Evolutionary conservation across 2,797 vertebrate species (phyloP), one percentile per base, ranked within the genome.

Genomic region (Garrulus glandarius): DNA sequence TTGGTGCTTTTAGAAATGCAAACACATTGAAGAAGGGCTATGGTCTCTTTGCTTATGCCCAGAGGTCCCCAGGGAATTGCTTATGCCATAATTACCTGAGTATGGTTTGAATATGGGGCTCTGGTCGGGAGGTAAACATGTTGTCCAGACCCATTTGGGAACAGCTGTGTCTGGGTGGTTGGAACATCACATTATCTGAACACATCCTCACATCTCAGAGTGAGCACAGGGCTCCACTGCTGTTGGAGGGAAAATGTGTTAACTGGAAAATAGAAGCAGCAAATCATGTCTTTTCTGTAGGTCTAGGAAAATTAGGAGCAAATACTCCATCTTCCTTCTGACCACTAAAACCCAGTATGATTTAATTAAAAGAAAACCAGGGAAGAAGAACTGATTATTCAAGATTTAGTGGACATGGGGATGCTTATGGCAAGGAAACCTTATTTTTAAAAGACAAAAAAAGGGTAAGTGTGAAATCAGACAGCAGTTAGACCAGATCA

Each of bases 1-100:
- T 95, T 84, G 89, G 39, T 74, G 84, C 96, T 96, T 97, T 97
- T 56, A 90, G 71, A 91, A 96, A 97, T 50, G 80, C 95, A 95
- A 83, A 83, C 16, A 0, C 37, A 63, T 70, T 4, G 29, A 47
- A 84, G 49, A 91, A 90, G 77, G 77, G 93, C 95, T 63, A 74
- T 16, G 82, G 76, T 70, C 81, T 94, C 94, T 94, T 60, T 96
- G 67, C 90, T 97, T 96, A 91, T 50, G 76, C 56, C 67, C 87
- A 55, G 67, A 63, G 79, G 49, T 55, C 75, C 68, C 69, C 67
- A 61, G 89, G 76, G 87, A 95, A 95, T 91, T 34, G 74, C 49
- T 92, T 92, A 95, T 96, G 75, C 90, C 87, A 84, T 92, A 95
- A 96, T 95, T 92, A 97, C 92, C 92, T 75, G 63, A 88, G 44